Evolutionary conservation across 2,797 vertebrate species (phyloP), one percentile per base, ranked within the genome.

Genomic region (Buceros bicornis): DNA sequence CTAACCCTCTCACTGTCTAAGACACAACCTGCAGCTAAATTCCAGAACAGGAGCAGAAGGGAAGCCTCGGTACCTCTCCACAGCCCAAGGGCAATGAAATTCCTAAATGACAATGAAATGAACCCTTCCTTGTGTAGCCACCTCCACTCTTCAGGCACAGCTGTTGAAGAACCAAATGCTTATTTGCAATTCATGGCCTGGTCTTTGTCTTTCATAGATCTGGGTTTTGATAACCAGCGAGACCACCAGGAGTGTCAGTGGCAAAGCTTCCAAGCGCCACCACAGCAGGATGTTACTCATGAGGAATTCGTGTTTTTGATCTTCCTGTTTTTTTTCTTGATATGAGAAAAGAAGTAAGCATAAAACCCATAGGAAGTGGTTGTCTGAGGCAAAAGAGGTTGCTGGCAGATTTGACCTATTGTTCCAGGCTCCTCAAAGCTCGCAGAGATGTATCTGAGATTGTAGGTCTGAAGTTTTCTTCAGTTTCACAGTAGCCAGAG

Each of bases 231-330:
- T 45, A 86, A 40, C 35, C 69, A 28, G 25, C 88, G 40, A 88
- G 26, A 25, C 10, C 35, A 69, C 9, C 14, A 8, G 13, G 18
- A 65, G 13, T 3, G 3, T 11, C 25, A 22, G 43, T 21, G 10
- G 13, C 19, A 74, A 72, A 89, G 9, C 6, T 64, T 66, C 33
- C 24, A 51, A 54, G 24, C 42, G 9, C 16, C 45, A 50, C 19
- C 16, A 13, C 2, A 19, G 13, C 37, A 47, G 0, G 0, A 10
- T 29, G 47, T 13, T 45, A 47, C 19, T 80, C 15, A 43, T 9
- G 20, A 77, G 40, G 29, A 66, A 43, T 25, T 40, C 22, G 29
- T 11, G 33, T 11, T 13, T 65, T 66, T 37, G 25, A 42, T 61
- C 8, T 67, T 77, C 22, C 11, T 1, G 3, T 31, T 33, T 26